Evolutionary conservation across 2,113 vertebrate species (phyloP).

Genomic region (Chauna torquata): DNA sequence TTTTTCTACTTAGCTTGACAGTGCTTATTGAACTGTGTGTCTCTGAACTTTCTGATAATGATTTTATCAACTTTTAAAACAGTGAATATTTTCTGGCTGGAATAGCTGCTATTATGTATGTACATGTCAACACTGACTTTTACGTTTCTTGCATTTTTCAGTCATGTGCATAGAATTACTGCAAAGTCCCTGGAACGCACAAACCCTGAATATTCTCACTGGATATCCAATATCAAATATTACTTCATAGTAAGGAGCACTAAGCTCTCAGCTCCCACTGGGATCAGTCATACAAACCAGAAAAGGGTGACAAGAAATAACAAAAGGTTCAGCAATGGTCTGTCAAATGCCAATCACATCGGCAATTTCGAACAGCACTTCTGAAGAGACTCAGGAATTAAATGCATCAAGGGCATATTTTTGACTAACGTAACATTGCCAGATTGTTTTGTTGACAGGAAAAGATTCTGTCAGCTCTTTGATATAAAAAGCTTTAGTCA

Average conservation of each 20-base stretch:
- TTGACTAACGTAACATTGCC: slow-evolving; percentile 28
- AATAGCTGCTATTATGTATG: fast-evolving
- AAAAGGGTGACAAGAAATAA: slow-evolving; percentile 29
- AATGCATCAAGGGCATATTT: slow-evolving; percentile 13
- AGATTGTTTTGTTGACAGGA: slow-evolving; percentile 30
- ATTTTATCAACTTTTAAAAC: background rate
- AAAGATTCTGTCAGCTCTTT: slow-evolving; percentile 10
- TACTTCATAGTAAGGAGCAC: background rate
- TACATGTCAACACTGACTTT: background rate
- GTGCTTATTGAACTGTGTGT: background rate
- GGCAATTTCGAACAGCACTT: background rate
- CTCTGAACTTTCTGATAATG: background rate
- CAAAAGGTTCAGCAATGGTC: background rate
- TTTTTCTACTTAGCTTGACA: background rate
- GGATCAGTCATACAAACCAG: background rate
- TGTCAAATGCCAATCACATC: slow-evolving; percentile 43
- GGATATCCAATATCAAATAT: background rate
- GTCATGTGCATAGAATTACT: background rate
- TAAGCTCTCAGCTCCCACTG: background rate
- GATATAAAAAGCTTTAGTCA: background rate
- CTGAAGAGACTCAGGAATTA: slow-evolving; percentile 2
- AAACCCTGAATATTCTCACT: background rate
- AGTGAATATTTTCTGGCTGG: background rate
- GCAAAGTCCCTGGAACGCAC: background rate
- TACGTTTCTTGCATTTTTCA: fast-evolving